Evolutionary conservation across 2,888 invertebrate genomes (phyloP).

Genomic region (Tipula confusa): DNA sequence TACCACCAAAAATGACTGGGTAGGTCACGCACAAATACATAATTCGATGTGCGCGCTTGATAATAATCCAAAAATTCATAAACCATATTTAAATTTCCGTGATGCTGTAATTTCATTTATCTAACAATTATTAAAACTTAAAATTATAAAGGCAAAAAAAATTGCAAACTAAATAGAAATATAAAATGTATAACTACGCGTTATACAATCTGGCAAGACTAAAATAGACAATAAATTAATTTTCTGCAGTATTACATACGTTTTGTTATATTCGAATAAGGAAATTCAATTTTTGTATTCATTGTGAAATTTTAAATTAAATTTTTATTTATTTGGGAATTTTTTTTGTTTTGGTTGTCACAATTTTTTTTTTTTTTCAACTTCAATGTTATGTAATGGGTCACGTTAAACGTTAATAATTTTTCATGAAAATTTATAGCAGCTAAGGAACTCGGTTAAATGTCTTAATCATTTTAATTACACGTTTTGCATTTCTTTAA

Average conservation of each 20-base stretch:
- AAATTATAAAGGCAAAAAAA: not conserved
- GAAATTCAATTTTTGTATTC: not conserved
- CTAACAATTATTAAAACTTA: not conserved
- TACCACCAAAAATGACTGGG: no score
- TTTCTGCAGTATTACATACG: not conserved
- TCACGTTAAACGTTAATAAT: not conserved
- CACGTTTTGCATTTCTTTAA: not conserved
- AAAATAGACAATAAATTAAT: not conserved
- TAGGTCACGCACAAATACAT: not conserved
- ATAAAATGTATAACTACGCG: not conserved
- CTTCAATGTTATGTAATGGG: not conserved
- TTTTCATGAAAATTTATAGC: not conserved
- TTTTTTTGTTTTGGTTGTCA: not conserved
- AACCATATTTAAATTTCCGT: slow-evolving; percentile 6
- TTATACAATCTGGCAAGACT: not conserved
- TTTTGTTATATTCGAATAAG: not conserved
- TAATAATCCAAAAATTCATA: not conserved
- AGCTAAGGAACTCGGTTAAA: not conserved
- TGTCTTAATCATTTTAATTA: not conserved
- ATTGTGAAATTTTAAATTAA: not conserved
- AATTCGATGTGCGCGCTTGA: not conserved
- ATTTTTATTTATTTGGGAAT: not conserved
- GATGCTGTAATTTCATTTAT: not conserved
- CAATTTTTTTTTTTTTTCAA: not conserved
- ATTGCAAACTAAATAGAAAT: not conserved